A percentile compares a stretch with the other conserved stretches of the same genome.
phyloP scores from a whole-genome alignment of 2,797 vertebrate species.

The Gymnothorax javanicus region DNA sequence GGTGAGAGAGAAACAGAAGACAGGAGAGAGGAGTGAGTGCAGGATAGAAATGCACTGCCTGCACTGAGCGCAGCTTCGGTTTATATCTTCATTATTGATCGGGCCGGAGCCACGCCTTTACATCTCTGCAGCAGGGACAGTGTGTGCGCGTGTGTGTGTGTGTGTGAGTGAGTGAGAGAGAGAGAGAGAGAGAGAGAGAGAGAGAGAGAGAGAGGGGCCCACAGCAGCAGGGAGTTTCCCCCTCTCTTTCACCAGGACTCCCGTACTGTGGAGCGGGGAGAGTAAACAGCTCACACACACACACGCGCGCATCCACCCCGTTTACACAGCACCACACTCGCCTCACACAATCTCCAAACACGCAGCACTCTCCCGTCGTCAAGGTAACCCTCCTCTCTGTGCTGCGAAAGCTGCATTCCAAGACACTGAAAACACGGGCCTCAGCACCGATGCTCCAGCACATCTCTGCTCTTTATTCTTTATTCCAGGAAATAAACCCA shows the following conservation, averaged over 20 bases:
- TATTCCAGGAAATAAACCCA: neutral
- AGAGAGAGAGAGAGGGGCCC: too few relatives aligned
- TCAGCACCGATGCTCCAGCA: conserved; percentile 46
- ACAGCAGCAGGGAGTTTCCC: too few relatives aligned
- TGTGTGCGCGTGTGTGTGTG: too few relatives aligned
- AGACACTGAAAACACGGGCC: conserved; percentile 59
- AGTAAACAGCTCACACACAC: too few relatives aligned
- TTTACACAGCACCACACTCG: conserved; percentile 61
- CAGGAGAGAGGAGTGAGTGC: conserved; percentile 25
- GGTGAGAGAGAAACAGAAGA: conserved; percentile 48
- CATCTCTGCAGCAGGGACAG: conserved; percentile 28
- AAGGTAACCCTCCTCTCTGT: conserved; percentile 73
- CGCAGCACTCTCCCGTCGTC: conserved; percentile 73
- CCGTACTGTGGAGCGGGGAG: too few relatives aligned
- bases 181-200: too few relatives aligned
- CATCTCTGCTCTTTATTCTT: conserved; percentile 16
- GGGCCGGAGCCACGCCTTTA: conserved; percentile 45
- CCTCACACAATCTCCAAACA: conserved; percentile 53
- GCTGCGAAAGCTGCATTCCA: conserved; percentile 57
- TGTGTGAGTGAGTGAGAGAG: too few relatives aligned
- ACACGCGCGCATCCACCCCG: conserved; percentile 51
- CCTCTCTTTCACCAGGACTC: too few relatives aligned
- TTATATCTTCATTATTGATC: conserved; percentile 80
- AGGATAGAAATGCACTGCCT: conserved; percentile 35
- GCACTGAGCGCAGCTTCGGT: conserved; percentile 53